These are phyloP conservation scores for Megaceryle maxima DNA, from an alignment of 2,113 vertebrate species.

Conservation along the genomic window DNA sequence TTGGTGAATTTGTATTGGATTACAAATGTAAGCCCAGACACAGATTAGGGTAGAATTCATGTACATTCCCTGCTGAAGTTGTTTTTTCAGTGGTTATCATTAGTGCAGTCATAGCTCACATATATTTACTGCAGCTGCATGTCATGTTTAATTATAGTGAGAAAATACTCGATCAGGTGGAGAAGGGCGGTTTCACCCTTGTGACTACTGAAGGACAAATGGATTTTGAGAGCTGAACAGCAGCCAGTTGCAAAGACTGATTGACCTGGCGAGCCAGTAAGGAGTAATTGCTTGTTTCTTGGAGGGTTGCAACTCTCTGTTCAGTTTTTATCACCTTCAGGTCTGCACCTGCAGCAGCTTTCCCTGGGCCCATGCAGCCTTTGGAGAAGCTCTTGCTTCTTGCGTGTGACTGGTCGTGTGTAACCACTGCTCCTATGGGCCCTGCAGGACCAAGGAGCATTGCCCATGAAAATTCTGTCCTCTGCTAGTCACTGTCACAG, in stretches of 20 bases:
- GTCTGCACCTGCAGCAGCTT: not conserved
- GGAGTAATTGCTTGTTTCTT: not conserved
- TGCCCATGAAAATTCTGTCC: not conserved
- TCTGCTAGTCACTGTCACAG: not conserved
- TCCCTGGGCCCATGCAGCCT: not conserved
- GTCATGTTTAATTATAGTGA: not conserved
- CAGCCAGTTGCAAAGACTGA: not conserved
- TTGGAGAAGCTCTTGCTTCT: not conserved
- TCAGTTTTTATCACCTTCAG: not conserved
- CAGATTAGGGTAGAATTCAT: not conserved
- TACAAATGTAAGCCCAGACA: not conserved
- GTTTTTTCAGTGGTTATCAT: not conserved
- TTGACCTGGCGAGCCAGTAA: not conserved
- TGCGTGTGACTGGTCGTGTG: accelerated
- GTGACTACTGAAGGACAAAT: not conserved
- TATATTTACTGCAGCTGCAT: not conserved
- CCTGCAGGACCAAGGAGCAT: not conserved
- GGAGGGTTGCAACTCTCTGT: not conserved
- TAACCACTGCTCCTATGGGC: not conserved
- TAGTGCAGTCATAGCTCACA: no score
- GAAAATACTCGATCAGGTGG: not conserved
- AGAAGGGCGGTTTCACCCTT: not conserved
- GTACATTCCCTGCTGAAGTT: not conserved
- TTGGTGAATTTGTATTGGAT: not conserved
- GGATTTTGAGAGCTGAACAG: not conserved